Evolutionary conservation across 2,888 invertebrate species (phyloP).

Genomic region (Drosophila sordidula): DNA sequence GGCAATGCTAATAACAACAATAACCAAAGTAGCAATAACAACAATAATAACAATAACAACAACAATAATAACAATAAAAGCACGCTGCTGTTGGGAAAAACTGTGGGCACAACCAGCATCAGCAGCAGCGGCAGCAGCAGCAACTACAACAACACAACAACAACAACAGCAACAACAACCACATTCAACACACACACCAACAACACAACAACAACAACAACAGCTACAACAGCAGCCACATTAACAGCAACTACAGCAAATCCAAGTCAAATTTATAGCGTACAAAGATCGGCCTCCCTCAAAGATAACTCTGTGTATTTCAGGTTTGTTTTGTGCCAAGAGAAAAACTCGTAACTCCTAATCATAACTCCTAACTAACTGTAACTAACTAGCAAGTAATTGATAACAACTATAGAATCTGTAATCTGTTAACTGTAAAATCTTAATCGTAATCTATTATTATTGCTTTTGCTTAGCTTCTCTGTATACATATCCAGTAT

Average conservation of each 20-base stretch:
- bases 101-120: slow-evolving; percentile 52
- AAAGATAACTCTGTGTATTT: slow-evolving; percentile 85
- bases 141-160: slow-evolving; percentile 50
- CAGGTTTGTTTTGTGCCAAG: slow-evolving; percentile 84
- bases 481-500: slow-evolving; percentile 20
- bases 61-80: slow-evolving; percentile 67
- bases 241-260: slow-evolving; percentile 78
- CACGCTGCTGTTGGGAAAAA: slow-evolving; percentile 62
- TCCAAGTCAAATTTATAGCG: slow-evolving; percentile 86
- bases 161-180: slow-evolving; percentile 40
- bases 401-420: slow-evolving; percentile 29
- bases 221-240: slow-evolving; percentile 61
- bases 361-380: slow-evolving; percentile 24
- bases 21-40: slow-evolving; percentile 76
- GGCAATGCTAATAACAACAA: slow-evolving; percentile 79
- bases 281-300: slow-evolving; percentile 88
- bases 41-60: slow-evolving; percentile 62
- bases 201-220: slow-evolving; percentile 73
- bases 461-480: slow-evolving; percentile 75
- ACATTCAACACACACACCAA: slow-evolving; percentile 61
- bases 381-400: slow-evolving; percentile 56
- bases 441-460: slow-evolving; percentile 28
- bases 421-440: slow-evolving; percentile 25
- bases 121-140: slow-evolving; percentile 43
- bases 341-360: slow-evolving; percentile 12